A percentile compares a stretch with the other conserved stretches of the same genome.
phyloP scores from a whole-genome alignment of 2,113 vertebrate genomes.

The Indicator indicator region DNA sequence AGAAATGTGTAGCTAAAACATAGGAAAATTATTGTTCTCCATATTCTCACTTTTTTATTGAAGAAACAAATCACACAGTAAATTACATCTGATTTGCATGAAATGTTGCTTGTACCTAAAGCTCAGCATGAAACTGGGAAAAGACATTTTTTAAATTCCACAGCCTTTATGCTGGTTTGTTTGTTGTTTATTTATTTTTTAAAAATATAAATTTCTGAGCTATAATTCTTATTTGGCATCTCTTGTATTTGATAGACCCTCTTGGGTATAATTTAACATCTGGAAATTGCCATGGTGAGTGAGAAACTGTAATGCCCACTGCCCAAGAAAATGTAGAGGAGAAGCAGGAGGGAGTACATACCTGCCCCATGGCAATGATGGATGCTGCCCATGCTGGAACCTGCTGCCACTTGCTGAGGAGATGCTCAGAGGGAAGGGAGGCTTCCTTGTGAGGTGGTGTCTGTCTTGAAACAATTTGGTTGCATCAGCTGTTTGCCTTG shows the following conservation, averaged over 20 bases:
- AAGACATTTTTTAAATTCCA: constrained; percentile 69
- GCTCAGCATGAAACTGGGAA: constrained; percentile 41
- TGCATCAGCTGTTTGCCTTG: neutral
- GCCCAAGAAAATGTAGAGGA: neutral
- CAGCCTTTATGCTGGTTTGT: neutral
- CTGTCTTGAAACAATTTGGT: neutral
- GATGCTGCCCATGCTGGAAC: neutral
- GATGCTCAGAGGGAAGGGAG: neutral
- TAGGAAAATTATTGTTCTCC: constrained; percentile 32
- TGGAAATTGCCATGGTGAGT: constrained; percentile 17
- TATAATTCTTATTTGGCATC: constrained; percentile 46
- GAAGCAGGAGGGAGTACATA: neutral
- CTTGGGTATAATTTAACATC: constrained; percentile 56
- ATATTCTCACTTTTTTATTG: constrained; percentile 43
- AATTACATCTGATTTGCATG: constrained; percentile 55
- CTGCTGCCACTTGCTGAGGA: neutral
- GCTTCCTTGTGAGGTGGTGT: neutral
- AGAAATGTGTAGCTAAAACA: constrained; percentile 50
- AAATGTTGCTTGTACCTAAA: constrained; percentile 9
- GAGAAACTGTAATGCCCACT: constrained; percentile 22
- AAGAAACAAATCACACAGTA: constrained; percentile 73
- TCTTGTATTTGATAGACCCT: constrained; percentile 16
- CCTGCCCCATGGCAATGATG: neutral
- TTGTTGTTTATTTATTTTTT: neutral
- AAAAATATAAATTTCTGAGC: constrained; percentile 37